A percentile compares a stretch with the other conserved stretches of the same genome.
phyloP scores from a whole-genome alignment of 2,888 invertebrate genomes.

The Pecten maximus region DNA sequence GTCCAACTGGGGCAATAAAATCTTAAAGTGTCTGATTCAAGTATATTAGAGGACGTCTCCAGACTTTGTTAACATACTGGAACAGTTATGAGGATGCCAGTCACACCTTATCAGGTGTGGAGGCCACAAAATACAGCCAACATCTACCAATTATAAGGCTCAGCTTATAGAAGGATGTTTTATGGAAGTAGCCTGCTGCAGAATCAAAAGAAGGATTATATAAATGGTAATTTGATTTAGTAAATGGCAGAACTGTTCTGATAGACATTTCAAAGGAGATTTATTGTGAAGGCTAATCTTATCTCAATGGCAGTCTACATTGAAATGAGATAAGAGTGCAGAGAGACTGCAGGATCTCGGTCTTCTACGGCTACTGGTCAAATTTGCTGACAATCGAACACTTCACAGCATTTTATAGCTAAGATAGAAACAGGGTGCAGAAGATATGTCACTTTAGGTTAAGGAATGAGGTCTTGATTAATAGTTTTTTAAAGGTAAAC shows the following conservation, averaged over 20 bases:
- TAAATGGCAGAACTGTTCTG: neutral
- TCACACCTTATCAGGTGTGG: neutral
- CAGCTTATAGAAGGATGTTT: neutral
- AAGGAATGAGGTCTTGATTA: neutral
- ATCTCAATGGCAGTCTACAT: neutral
- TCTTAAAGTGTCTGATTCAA: neutral
- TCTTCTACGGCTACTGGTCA: neutral
- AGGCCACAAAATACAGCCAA: neutral
- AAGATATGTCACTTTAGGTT: conserved; percentile 16
- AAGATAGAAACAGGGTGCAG: neutral
- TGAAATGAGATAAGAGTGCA: neutral
- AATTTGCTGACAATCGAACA: neutral
- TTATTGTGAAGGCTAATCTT: neutral
- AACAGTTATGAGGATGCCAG: neutral
- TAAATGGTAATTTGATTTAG: conserved; percentile 14
- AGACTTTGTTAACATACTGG: neutral
- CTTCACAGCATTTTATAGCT: neutral
- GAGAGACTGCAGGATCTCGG: neutral
- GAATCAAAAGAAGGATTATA: neutral
- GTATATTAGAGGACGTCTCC: neutral
- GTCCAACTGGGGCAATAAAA: neutral
- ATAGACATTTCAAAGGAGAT: neutral
- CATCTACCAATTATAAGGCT: neutral
- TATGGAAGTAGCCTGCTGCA: neutral
- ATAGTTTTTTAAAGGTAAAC: conserved; percentile 20